Conservation (phyloP, 2,113 vertebrate species). For the Octodon degus region DNA sequence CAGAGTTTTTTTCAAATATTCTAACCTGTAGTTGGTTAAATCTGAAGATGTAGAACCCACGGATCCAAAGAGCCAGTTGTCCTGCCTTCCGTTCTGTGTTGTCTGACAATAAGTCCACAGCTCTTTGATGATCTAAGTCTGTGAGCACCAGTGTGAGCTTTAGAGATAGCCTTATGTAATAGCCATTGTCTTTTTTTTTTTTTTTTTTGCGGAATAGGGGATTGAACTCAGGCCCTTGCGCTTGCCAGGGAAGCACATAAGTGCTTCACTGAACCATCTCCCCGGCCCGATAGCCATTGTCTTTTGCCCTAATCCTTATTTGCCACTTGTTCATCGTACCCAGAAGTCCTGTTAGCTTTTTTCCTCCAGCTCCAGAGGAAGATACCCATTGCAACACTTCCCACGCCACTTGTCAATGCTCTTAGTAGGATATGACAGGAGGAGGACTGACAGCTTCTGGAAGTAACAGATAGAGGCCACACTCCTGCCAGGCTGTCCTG, state of each 20-base stretch:
- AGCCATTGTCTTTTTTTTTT: too few relatives aligned
- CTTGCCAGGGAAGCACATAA: too few relatives aligned
- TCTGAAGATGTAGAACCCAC: neutral
- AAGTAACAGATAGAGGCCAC: neutral
- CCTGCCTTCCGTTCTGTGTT: neutral
- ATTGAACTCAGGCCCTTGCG: too few relatives aligned
- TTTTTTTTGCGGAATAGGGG: too few relatives aligned
- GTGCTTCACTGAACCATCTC: too few relatives aligned
- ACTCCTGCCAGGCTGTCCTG: neutral
- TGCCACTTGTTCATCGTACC: neutral
- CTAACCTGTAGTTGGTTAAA: neutral
- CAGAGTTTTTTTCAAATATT: neutral
- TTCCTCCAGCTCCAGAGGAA: neutral
- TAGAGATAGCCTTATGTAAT: neutral
- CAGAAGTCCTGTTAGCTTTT: neutral
- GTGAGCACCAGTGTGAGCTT: neutral
- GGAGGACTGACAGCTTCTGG: neutral
- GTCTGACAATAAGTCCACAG: neutral
- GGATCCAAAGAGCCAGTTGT: neutral
- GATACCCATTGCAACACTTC: rapidly evolving
- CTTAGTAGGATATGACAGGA: neutral
- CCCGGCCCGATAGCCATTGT: too few relatives aligned
- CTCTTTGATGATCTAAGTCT: neutral
- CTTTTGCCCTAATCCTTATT: neutral
- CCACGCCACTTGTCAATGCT: rapidly evolving